These are phyloP conservation scores for Psittacula derbiana DNA, from an alignment of 2,797 vertebrate species.

Conservation along the genomic window DNA sequence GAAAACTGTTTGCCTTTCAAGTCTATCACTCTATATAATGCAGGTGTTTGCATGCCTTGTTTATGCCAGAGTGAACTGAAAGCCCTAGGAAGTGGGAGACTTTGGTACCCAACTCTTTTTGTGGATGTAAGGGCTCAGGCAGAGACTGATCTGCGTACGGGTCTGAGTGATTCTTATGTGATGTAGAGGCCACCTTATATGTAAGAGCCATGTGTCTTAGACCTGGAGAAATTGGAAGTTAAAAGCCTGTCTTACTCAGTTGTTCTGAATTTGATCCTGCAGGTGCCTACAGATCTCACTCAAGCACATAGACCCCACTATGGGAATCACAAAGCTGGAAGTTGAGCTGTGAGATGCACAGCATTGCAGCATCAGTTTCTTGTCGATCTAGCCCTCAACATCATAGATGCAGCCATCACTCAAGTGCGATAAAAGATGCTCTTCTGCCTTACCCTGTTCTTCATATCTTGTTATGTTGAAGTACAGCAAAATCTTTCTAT, in stretches of 20 bases:
- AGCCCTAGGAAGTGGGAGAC: neutral
- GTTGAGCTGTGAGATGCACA: neutral
- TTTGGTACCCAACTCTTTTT: neutral
- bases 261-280: neutral
- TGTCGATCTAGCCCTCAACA: neutral
- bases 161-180: neutral
- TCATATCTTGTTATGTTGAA: neutral
- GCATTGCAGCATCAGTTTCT: neutral
- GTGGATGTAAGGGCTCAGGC: neutral
- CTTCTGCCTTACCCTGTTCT: neutral
- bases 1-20: neutral
- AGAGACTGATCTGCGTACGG: neutral
- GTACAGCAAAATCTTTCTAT: neutral
- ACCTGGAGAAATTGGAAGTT: neutral
- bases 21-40: neutral
- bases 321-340: neutral
- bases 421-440: neutral
- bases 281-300: neutral
- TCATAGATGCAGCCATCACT: neutral
- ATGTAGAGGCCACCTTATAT: accelerated
- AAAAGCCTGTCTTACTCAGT: neutral
- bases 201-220: accelerated
- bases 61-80: neutral
- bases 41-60: neutral
- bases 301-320: neutral